These are phyloP conservation scores for Monopis laevigella DNA, from an alignment of 2,888 invertebrate genomes.

Conservation along the genomic window DNA sequence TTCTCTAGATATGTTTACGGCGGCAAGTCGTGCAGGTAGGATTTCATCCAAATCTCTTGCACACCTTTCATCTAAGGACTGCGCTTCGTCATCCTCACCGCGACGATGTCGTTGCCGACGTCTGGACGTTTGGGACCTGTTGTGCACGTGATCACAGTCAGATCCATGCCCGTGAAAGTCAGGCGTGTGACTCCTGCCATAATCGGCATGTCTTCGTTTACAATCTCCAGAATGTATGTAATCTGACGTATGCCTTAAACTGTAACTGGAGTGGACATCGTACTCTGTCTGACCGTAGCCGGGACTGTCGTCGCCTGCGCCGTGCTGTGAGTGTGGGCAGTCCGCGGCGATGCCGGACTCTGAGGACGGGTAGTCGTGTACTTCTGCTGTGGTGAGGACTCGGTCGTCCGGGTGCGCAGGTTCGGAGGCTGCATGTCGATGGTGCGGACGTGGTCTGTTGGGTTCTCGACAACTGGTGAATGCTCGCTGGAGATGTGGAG, in stretches of 20 bases:
- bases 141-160: conserved; percentile 46
- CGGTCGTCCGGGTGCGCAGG: conserved; percentile 57
- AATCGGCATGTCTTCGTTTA: conserved; percentile 47
- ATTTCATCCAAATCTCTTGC: conserved; percentile 61
- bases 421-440: conserved; percentile 54
- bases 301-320: conserved; percentile 56
- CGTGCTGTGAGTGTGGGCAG: conserved; percentile 55
- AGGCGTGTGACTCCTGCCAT: conserved; percentile 54
- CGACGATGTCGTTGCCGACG: conserved; percentile 45
- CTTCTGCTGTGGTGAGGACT: conserved; percentile 54
- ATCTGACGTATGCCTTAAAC: conserved; percentile 46
- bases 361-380: conserved; percentile 63
- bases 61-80: conserved; percentile 56
- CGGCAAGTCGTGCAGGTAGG: conserved; percentile 57
- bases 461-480: conserved; percentile 57
- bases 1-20: conserved; percentile 52
- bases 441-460: conserved; percentile 46
- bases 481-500: conserved; percentile 54
- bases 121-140: conserved; percentile 47
- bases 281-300: conserved; percentile 57
- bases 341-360: conserved; percentile 64
- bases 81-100: conserved; percentile 56
- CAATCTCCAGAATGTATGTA: conserved; percentile 53
- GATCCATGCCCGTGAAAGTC: conserved; percentile 48
- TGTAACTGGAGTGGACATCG: conserved; percentile 52